Conservation (phyloP, 2,888 invertebrate species). For the Celastrina argiolus region DNA sequence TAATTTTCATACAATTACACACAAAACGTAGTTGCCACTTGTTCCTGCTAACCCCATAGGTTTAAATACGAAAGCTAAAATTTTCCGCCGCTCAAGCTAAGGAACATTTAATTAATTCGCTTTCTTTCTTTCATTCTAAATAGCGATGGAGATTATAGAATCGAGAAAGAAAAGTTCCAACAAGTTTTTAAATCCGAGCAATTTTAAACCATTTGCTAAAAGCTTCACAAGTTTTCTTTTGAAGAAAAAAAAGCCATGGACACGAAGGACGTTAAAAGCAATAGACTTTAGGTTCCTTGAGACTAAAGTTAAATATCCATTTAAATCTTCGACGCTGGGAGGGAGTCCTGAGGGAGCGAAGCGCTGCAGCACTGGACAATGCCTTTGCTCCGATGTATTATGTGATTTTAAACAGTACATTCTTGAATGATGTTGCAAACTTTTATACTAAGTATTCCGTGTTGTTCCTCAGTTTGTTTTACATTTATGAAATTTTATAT, state of each 20-base stretch:
- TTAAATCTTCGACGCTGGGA: constrained; percentile 69
- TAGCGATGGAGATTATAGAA: constrained; percentile 20
- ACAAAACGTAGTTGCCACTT: too few species aligned
- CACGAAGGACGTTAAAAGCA: constrained; percentile 56
- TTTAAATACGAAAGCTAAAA: not conserved
- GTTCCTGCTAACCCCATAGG: too few species aligned
- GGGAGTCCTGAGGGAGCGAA: constrained; percentile 47
- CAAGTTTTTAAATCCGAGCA: constrained; percentile 52
- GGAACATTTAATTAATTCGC: not conserved
- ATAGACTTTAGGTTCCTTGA: constrained; percentile 72
- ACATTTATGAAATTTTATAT: too few species aligned
- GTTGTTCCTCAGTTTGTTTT: not conserved
- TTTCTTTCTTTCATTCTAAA: not conserved
- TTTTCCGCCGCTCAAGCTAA: not conserved
- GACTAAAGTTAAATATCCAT: constrained; percentile 77
- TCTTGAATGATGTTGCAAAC: not conserved
- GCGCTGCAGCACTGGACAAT: constrained; percentile 59
- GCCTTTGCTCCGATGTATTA: constrained; percentile 33
- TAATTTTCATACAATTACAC: too few species aligned
- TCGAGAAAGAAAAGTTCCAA: constrained; percentile 39
- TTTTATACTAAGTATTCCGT: not conserved
- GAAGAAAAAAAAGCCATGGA: constrained; percentile 49
- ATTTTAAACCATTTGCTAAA: constrained; percentile 70
- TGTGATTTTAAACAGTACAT: constrained; percentile 18
- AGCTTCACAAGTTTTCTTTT: constrained; percentile 59